These are phyloP conservation scores for Thymelicus lineola DNA, from an alignment of 2,888 invertebrate species.

Conservation along the genomic window DNA sequence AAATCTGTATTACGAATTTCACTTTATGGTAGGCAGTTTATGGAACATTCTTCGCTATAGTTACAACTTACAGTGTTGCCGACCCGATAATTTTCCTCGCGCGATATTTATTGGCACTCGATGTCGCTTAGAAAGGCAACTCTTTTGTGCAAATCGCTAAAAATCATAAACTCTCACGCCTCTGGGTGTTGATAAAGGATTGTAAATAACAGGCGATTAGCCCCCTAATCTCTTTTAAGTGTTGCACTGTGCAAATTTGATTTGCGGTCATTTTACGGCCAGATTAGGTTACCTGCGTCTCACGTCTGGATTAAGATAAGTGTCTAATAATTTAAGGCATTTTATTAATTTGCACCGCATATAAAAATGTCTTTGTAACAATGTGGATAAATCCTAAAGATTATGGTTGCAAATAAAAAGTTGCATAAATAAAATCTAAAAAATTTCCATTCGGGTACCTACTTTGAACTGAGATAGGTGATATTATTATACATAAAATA, in stretches of 20 bases:
- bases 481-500: too few relatives aligned
- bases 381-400: not conserved
- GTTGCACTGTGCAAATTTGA: conserved; percentile 70
- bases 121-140: conserved; percentile 77
- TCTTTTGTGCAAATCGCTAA: conserved; percentile 71
- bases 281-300: conserved; percentile 55
- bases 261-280: conserved; percentile 64
- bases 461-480: too few relatives aligned
- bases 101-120: conserved; percentile 78
- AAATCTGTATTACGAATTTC: conserved; percentile 75
- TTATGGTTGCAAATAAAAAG: not conserved
- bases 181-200: conserved; percentile 73
- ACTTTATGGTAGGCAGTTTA: conserved; percentile 67
- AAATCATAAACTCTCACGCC: conserved; percentile 63
- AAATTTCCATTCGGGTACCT: too few relatives aligned
- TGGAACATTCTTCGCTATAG: conserved; percentile 53
- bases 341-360: conserved; percentile 14
- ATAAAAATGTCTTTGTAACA: conserved; percentile 22
- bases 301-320: conserved; percentile 28
- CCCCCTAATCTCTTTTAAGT: conserved; percentile 68
- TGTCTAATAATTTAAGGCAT: conserved; percentile 28
- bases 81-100: conserved; percentile 69
- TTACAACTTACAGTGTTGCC: conserved; percentile 70
- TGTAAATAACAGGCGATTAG: conserved; percentile 79
- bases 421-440: too few relatives aligned